A percentile compares a stretch with the other conserved stretches of the same genome.
Evolutionary conservation across 2,797 vertebrate species (phyloP).

Genomic region (Cossypha heuglini): DNA sequence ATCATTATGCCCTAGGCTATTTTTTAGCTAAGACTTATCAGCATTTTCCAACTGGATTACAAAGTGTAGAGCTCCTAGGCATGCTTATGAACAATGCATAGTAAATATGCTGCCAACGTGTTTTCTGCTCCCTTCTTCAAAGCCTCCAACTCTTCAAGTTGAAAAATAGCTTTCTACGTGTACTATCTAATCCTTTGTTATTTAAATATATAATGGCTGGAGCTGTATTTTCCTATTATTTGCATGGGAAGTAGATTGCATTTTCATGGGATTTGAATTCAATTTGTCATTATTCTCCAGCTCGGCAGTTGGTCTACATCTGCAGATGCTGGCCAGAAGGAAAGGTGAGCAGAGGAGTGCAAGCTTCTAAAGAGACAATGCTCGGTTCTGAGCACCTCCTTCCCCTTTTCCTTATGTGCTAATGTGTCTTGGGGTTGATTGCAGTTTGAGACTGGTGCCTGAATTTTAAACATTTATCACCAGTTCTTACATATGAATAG

Average conservation of each 20-base stretch:
- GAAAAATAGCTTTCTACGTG: background rate
- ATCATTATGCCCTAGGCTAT: constrained; percentile 23
- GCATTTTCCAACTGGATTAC: constrained; percentile 27
- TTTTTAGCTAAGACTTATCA: constrained; percentile 66
- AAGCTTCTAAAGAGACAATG: background rate
- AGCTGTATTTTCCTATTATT: background rate
- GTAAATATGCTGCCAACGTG: background rate
- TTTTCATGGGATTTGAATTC: background rate
- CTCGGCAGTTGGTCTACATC: background rate
- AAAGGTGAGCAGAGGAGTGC: background rate
- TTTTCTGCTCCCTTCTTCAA: background rate
- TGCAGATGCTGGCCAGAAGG: background rate
- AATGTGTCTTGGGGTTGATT: background rate
- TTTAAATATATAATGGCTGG: background rate
- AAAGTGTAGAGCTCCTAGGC: constrained; percentile 36
- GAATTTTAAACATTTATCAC: background rate
- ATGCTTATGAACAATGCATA: background rate
- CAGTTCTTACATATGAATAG: background rate
- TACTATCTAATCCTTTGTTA: background rate
- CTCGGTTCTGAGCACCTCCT: background rate
- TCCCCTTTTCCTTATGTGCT: background rate
- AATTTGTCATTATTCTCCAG: background rate
- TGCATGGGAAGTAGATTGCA: background rate
- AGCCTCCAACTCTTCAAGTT: background rate
- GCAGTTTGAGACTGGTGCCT: background rate